Conservation (phyloP, 2,797 vertebrate genomes). For the Thalassophryne amazonica region DNA sequence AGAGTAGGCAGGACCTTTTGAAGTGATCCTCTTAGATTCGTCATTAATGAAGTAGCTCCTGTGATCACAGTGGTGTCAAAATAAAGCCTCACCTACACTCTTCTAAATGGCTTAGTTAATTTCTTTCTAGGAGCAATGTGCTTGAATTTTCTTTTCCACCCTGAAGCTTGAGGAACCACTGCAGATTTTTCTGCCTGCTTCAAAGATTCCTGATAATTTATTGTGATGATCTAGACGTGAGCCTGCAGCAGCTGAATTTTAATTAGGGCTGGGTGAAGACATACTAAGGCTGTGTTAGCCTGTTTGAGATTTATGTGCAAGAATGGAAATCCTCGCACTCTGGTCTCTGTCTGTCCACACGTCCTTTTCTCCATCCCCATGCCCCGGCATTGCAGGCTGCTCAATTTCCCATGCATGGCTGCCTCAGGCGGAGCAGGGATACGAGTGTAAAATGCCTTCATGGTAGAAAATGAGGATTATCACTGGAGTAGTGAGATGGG, state of each 20-base stretch:
- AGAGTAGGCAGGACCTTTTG: neutral
- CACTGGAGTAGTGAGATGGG: constrained; percentile 28
- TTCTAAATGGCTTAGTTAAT: neutral
- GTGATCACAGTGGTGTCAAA: neutral
- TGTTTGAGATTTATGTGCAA: constrained; percentile 17
- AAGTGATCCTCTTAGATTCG: neutral
- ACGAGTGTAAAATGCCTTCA: constrained; percentile 46
- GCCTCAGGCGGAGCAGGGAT: constrained; percentile 47
- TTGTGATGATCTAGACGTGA: constrained; percentile 8
- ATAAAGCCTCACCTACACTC: neutral
- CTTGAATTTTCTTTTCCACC: too few relatives aligned
- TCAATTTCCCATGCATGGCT: constrained; percentile 54
- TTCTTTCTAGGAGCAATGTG: neutral
- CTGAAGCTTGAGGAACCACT: constrained; percentile 2
- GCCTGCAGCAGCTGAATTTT: constrained; percentile 2
- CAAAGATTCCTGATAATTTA: constrained; percentile 3
- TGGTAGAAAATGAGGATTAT: constrained; percentile 55
- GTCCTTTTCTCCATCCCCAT: constrained; percentile 35
- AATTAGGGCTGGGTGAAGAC: constrained; percentile 19
- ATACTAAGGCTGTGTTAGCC: constrained; percentile 4
- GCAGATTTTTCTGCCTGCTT: constrained; percentile 2
- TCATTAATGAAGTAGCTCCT: neutral
- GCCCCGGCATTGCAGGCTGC: constrained; percentile 34
- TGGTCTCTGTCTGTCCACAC: constrained; percentile 29
- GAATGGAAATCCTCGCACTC: constrained; percentile 12